Conservation (phyloP, 2,888 invertebrate species). For the Harpalus rufipes region DNA sequence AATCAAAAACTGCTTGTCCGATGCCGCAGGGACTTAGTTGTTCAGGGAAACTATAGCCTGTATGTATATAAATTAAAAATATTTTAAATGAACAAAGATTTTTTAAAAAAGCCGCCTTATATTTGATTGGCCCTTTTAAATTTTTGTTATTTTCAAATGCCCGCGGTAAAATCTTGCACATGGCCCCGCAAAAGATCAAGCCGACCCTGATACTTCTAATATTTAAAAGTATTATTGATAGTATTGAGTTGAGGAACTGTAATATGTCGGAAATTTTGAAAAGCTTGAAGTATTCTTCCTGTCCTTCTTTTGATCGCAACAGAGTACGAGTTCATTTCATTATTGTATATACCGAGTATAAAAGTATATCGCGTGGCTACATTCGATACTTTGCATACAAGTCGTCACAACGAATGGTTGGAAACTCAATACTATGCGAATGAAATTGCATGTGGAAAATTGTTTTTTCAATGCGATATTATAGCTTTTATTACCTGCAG, state of each 20-base stretch:
- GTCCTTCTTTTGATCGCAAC: not conserved
- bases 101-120: too few species aligned
- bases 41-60: too few species aligned
- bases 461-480: slow-evolving; percentile 27
- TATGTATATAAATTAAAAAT: too few species aligned
- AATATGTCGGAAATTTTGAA: not conserved
- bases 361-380: slow-evolving; percentile 25
- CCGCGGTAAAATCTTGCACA: too few species aligned
- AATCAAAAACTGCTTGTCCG: too few species aligned
- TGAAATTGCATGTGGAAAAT: slow-evolving; percentile 18
- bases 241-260: not conserved
- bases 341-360: slow-evolving; percentile 47
- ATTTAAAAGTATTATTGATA: too few species aligned
- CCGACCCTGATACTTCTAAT: too few species aligned
- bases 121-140: too few species aligned
- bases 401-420: slow-evolving; percentile 40
- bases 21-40: too few species aligned
- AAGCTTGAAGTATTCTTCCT: not conserved
- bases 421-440: slow-evolving; percentile 44
- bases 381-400: slow-evolving; percentile 4
- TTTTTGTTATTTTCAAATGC: too few species aligned
- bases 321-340: slow-evolving; percentile 51
- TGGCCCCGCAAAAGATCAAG: too few species aligned
- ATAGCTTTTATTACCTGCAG: slow-evolving; percentile 22
- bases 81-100: too few species aligned